phyloP scores from a whole-genome alignment of 2,888 invertebrate species.

The Tuberolachnus salignus region DNA sequence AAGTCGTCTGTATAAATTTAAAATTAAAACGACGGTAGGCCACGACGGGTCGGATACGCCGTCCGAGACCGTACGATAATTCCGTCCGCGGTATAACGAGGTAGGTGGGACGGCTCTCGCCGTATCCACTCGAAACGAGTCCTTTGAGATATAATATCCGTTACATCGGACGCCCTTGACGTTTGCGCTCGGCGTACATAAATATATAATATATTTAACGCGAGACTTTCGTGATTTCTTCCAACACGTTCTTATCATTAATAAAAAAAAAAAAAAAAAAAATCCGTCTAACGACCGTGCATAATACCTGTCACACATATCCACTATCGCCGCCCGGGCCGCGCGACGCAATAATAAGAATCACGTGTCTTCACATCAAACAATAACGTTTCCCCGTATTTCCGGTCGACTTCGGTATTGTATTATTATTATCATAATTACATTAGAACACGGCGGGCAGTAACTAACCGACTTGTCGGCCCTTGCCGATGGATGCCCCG shows the following conservation, averaged over 20 bases:
- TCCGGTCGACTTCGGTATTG: conserved; percentile 39
- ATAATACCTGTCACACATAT: conserved; percentile 49
- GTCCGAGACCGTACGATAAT: too few species aligned
- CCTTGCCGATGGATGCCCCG: background rate
- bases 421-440: too few species aligned
- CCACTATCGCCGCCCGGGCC: conserved; percentile 8
- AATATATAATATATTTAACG: background rate
- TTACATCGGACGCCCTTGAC: background rate
- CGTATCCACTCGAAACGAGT: background rate
- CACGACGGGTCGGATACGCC: too few species aligned
- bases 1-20: too few species aligned
- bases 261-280: conserved; percentile 23
- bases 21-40: too few species aligned
- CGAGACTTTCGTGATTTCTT: conserved; percentile 33
- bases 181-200: background rate
- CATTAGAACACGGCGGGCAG: too few species aligned
- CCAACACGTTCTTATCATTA: conserved; percentile 40
- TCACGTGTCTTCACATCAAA: conserved; percentile 31
- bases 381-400: conserved; percentile 41
- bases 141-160: background rate
- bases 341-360: conserved; percentile 10
- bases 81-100: too few species aligned
- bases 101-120: too few species aligned
- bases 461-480: conserved; percentile 40
- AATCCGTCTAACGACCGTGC: conserved; percentile 44